phyloP scores from a whole-genome alignment of 2,888 invertebrate genomes.

The Drosophila nr. perissopoda region DNA sequence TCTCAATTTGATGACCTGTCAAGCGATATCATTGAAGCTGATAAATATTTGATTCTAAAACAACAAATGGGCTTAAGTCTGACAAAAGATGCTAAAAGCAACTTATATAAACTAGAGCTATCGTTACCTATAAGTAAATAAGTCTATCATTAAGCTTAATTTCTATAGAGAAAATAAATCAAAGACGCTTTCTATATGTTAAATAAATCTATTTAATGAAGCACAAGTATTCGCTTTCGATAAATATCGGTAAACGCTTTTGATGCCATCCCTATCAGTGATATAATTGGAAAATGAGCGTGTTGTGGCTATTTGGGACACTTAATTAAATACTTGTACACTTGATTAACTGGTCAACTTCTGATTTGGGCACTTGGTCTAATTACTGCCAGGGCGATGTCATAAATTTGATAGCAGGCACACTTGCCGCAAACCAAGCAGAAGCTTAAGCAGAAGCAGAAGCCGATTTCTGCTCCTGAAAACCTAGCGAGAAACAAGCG shows the following conservation, averaged over 20 bases:
- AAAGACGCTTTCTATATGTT: not conserved
- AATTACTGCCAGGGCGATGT: conserved; percentile 53
- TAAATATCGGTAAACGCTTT: not conserved
- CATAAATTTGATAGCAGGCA: conserved; percentile 64
- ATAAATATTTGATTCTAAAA: conserved; percentile 61
- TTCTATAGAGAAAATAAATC: not conserved
- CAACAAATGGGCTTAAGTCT: not conserved
- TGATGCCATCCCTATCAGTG: not conserved
- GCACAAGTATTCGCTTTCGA: not conserved
- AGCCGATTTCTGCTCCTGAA: not conserved
- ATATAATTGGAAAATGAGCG: conserved; percentile 19
- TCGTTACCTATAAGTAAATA: not conserved
- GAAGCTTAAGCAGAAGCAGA: not conserved
- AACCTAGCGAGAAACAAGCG: conserved; percentile 33
- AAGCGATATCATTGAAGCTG: conserved; percentile 47
- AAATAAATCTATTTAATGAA: not conserved
- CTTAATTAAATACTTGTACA: conserved; percentile 72
- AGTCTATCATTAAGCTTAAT: not conserved
- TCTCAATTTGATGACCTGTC: conserved; percentile 56
- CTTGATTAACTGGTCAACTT: conserved; percentile 60
- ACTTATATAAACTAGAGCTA: not conserved
- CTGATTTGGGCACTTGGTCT: conserved; percentile 63
- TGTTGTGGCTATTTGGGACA: conserved; percentile 25
- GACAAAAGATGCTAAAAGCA: not conserved
- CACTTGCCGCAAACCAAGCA: conserved; percentile 25